Conservation (phyloP, 2,888 invertebrate genomes). For the Meliscaeva auricollis region DNA sequence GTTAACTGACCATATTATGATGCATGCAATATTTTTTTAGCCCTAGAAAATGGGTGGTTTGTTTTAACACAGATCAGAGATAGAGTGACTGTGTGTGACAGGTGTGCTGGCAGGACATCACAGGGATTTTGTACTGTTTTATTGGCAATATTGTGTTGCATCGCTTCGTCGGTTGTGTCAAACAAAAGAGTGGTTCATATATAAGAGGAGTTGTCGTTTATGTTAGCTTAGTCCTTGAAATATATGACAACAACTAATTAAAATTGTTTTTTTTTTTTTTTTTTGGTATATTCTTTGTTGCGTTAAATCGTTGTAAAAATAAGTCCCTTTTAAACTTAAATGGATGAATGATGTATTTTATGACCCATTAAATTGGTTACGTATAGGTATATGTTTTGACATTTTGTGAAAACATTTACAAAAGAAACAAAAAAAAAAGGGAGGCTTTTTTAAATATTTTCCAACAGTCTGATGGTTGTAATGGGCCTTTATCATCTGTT, state of each 20-base stretch:
- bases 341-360: too few species aligned
- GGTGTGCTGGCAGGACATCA: not conserved
- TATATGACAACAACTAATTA: not conserved
- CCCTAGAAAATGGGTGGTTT: not conserved
- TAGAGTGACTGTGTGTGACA: not conserved
- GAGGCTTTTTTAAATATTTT: too few species aligned
- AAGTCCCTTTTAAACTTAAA: too few species aligned
- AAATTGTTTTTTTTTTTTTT: not conserved
- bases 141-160: not conserved
- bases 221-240: not conserved
- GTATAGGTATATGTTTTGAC: too few species aligned
- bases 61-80: not conserved
- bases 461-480: too few species aligned
- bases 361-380: too few species aligned
- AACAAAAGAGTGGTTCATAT: not conserved
- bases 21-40: slow-evolving; percentile 5
- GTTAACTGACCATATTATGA: slow-evolving; percentile 42
- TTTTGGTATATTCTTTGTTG: not conserved
- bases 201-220: not conserved
- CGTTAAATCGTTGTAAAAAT: not conserved
- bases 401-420: too few species aligned
- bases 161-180: not conserved
- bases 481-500: too few species aligned
- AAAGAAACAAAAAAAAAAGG: too few species aligned
- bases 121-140: not conserved